Evolutionary conservation across 1,140 invertebrate genomes (phyloP), one percentile per base, ranked within the genome.

Genomic region (Andricus grossulariae): DNA sequence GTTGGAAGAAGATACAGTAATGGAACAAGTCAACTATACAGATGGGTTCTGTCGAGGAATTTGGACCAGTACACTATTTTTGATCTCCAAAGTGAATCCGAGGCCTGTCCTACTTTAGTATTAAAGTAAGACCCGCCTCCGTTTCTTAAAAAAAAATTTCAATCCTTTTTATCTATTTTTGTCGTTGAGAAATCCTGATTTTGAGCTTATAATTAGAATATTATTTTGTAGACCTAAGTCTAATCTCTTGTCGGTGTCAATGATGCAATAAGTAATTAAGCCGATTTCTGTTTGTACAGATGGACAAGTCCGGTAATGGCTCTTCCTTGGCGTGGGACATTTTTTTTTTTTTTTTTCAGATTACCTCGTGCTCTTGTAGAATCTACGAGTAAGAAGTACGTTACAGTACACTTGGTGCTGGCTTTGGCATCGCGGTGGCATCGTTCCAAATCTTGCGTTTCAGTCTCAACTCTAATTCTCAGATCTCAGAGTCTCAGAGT

Each of bases 181-280:
- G 0, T 32, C 5, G 3, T 2, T 32, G 4, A 32, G 2, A 11
- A 45, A 45, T 11, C 39, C 39, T 45, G 39, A 32, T 32, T 32
- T 32, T 32, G 25, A 32, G 25, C 5, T 32, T 32, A 3, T 11
- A 45, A 45, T 45, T 45, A 11, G 39, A 45, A 45, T 45, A 45
- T 11, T 45, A 11, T 45, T 45, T 45, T 45, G 39, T 11, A 45
- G 39, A 10, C 1, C 25, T 2, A 15, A 66, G 60, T 66, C 7
- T 66, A 66, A 66, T 66, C 13, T 32, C 60, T 16, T 66, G 60
- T 66, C 25, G 15, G 21, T 66, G 60, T 66, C 25, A 45, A 66
- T 66, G 60, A 66, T 15, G 25, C 60, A 66, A 66, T 66, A 60
- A 60, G 55, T 60, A 66, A 66, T 66, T 16, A 6, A 39, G 21